A percentile compares a stretch with the other conserved stretches of the same genome.
These are phyloP conservation scores for Eristalinus sepulchralis DNA, from an alignment of 2,888 invertebrate species.

Conservation along the genomic window DNA sequence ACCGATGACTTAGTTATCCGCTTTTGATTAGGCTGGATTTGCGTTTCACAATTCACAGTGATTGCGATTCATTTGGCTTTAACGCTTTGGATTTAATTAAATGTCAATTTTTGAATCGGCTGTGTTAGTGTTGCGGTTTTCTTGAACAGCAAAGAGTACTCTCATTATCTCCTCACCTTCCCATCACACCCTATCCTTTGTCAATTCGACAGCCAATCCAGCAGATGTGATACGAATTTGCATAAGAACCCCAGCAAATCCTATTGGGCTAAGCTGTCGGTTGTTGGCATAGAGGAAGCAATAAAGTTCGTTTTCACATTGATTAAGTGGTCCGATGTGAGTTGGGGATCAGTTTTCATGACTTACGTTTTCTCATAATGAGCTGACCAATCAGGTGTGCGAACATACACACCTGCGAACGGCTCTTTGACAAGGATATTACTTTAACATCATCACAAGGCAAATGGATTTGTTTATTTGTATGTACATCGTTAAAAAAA, in stretches of 20 bases:
- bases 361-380: slow-evolving; percentile 16
- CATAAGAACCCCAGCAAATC: slow-evolving; percentile 19
- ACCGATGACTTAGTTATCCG: slow-evolving; percentile 37
- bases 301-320: not conserved
- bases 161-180: not conserved
- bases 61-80: slow-evolving; percentile 44
- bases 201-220: slow-evolving; percentile 41
- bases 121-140: slow-evolving; percentile 23
- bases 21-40: slow-evolving; percentile 49
- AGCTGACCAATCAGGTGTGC: not conserved
- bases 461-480: not conserved
- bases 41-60: slow-evolving; percentile 34
- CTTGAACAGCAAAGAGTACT: not conserved
- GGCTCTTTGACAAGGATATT: slow-evolving; percentile 10
- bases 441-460: not conserved
- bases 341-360: not conserved
- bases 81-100: slow-evolving; percentile 56
- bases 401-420: slow-evolving; percentile 54
- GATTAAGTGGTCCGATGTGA: not conserved
- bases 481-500: not conserved
- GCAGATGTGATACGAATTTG: slow-evolving; percentile 39
- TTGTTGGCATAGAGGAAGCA: not conserved
- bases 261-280: not conserved
- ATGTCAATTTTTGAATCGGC: slow-evolving; percentile 40
- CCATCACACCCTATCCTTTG: slow-evolving; percentile 12